These are phyloP conservation scores for Drosophila subquinaria DNA, from an alignment of 2,888 invertebrate species.

Conservation along the genomic window DNA sequence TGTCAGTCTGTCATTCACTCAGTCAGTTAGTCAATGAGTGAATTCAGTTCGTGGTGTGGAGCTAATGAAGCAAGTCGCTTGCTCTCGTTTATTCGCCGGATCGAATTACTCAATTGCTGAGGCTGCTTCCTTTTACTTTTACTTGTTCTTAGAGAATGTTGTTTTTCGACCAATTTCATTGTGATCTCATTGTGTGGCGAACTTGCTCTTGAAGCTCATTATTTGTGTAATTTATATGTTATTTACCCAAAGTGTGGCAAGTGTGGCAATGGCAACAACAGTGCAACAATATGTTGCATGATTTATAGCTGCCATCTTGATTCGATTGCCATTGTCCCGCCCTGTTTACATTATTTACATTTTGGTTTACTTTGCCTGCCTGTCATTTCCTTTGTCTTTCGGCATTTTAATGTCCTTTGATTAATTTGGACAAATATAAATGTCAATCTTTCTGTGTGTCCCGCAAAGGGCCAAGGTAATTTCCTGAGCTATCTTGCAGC, in stretches of 20 bases:
- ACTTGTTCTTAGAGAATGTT: conserved; percentile 19
- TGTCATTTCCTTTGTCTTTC: conserved; percentile 45
- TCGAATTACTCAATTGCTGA: conserved; percentile 57
- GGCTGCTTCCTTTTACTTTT: neutral
- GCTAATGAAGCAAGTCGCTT: conserved; percentile 65
- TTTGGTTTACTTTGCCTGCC: conserved; percentile 37
- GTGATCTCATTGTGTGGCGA: conserved; percentile 7
- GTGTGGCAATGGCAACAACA: conserved; percentile 24
- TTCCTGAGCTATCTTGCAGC: conserved; percentile 48
- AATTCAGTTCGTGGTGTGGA: conserved; percentile 24
- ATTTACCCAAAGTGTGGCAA: conserved; percentile 65
- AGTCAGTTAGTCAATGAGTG: conserved; percentile 2
- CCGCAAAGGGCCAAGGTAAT: conserved; percentile 36
- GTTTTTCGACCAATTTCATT: conserved; percentile 41
- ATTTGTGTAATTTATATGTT: conserved; percentile 75
- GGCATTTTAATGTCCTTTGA: conserved; percentile 65
- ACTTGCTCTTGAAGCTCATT: conserved; percentile 68
- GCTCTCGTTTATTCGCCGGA: conserved; percentile 22
- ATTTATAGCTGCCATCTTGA: conserved; percentile 68
- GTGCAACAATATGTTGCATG: conserved; percentile 76
- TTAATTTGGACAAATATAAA: conserved; percentile 75
- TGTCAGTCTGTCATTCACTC: conserved; percentile 4
- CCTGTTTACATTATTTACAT: conserved; percentile 47
- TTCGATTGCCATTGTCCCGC: conserved; percentile 52
- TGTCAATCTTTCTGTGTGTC: conserved; percentile 45